Evolutionary conservation across 1,140 invertebrate genomes (phyloP).

Genomic region (Caenorhabditis tropicalis): DNA sequence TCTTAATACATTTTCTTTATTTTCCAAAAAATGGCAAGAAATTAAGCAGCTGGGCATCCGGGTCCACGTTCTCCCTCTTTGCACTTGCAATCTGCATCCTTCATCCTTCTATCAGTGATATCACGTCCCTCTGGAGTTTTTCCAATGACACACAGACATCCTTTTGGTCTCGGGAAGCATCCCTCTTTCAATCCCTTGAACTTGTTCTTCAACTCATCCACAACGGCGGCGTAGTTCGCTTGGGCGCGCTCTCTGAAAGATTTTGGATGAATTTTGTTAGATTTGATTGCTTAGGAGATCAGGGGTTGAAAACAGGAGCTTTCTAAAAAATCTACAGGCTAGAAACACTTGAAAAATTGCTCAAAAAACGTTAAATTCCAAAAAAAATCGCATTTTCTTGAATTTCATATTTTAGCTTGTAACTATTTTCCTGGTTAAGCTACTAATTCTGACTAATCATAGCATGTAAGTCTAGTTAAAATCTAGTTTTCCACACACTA

Average conservation of each 20-base stretch:
- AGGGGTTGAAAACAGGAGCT: no score
- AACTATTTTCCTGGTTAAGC: no score
- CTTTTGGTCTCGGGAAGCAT: constrained; percentile 60
- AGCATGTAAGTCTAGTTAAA: no score
- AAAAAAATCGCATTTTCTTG: no score
- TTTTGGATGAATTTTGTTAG: background rate
- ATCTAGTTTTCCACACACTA: no score
- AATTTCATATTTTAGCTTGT: no score
- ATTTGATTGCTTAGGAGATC: no score
- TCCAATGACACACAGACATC: constrained; percentile 59
- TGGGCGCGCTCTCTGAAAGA: constrained; percentile 47
- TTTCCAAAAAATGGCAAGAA: background rate
- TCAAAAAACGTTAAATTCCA: no score
- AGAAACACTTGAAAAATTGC: no score
- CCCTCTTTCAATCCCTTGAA: constrained; percentile 61
- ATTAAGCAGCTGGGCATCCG: constrained; percentile 54
- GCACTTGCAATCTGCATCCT: constrained; percentile 60
- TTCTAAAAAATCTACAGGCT: no score
- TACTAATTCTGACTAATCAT: no score
- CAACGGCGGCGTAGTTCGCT: constrained; percentile 58
- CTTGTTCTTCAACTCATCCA: constrained; percentile 59
- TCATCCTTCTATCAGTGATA: constrained; percentile 59
- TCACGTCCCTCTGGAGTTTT: constrained; percentile 59
- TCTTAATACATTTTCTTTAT: no score
- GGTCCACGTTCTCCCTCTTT: constrained; percentile 54